Evolutionary conservation across 2,888 invertebrate genomes (phyloP), one percentile per base, ranked within the genome.

Genomic region (Timema podura): DNA sequence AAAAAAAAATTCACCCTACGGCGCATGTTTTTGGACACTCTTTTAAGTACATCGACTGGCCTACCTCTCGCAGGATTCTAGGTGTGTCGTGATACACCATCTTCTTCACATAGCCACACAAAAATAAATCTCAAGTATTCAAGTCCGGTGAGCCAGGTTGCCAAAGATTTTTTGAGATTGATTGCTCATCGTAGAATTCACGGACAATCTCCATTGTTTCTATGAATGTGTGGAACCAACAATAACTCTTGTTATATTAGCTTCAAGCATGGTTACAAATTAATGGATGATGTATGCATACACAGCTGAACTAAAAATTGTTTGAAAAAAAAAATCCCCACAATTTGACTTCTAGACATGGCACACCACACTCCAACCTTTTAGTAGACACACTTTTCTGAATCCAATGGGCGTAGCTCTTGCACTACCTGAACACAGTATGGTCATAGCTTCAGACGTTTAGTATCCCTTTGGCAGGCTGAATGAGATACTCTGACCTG

Each of bases 141-240:
- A 30, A 30, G 46, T 65, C 6, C 6, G 65, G 65, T 5, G 45
- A 65, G 8, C 30, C 46, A 15, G 64, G 64, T 13, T 44, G 45
- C 64, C 65, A 65, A 9, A 65, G n/a, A 10, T 65, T 45, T n/a
- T 45, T 65, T 11, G 65, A 65, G 46, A 65, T 44, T 45, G 46
- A 46, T n/a, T n/a, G 65, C 11, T 65, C 6, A 11, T 45, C 65
- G n/a, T 13, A 44, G 46, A 65, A 65, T 0, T 6, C 46, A 11
- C 9, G 5, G 3, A 44, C 0, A 0, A 65, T 5, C 44, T 13
- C 65, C 44, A 45, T 65, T 5, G 65, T 46, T 9, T 11, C 30
- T 44, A 45, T 44, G 10, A 11, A 7, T 8, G 65, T 13, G 46
- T 65, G 65, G 7, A 9, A 44, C 8, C 15, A 10, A 45, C 65